A percentile compares a stretch with the other conserved stretches of the same genome.
phyloP scores from a whole-genome alignment of 2,797 vertebrate species.

The Tarsius wallacei region DNA sequence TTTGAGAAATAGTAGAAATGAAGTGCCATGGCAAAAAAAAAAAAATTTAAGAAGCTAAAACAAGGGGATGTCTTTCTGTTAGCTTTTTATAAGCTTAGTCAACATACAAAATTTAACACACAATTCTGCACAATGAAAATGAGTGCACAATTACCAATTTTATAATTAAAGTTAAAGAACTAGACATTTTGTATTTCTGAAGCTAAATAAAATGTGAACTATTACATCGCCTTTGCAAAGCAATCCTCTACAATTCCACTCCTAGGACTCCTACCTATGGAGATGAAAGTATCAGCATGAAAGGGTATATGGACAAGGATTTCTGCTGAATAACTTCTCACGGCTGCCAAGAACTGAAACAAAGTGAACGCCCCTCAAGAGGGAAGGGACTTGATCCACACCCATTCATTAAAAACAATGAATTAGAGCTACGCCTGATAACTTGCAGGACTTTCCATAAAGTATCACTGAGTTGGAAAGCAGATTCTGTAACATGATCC shows the following conservation, averaged over 20 bases:
- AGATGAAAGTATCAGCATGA: background rate
- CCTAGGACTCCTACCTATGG: background rate
- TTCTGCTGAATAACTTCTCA: background rate
- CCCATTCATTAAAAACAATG: background rate
- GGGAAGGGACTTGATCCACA: background rate
- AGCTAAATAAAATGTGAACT: slow-evolving; percentile 42
- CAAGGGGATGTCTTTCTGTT: background rate
- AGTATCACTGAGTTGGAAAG: background rate
- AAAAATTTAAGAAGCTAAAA: no score
- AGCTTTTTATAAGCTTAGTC: background rate
- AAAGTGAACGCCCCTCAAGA: background rate
- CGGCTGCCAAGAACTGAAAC: slow-evolving; percentile 13
- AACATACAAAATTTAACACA: background rate
- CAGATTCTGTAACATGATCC: background rate
- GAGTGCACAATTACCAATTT: background rate
- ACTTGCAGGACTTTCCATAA: slow-evolving; percentile 23
- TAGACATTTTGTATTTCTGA: background rate
- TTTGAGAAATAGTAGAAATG: background rate
- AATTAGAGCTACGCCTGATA: background rate
- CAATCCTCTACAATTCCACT: background rate
- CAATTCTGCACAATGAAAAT: slow-evolving; percentile 8
- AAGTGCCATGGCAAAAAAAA: background rate
- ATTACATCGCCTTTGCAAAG: slow-evolving; percentile 17
- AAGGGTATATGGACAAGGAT: background rate
- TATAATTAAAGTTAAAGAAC: slow-evolving; percentile 29